These are phyloP conservation scores for Brachionus manjavacas DNA, from an alignment of 1,140 invertebrate genomes.

Conservation along the genomic window DNA sequence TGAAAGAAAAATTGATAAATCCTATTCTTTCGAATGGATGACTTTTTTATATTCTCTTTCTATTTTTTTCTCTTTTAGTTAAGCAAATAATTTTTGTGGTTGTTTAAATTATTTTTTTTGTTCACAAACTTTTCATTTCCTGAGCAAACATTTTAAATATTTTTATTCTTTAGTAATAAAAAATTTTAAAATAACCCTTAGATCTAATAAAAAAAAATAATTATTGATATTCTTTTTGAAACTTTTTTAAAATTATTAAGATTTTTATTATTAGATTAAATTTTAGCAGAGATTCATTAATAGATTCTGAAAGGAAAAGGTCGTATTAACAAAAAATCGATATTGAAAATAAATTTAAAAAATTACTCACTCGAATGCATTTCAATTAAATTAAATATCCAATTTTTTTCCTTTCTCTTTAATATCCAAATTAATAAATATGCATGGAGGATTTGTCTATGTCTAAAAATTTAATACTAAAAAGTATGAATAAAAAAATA, in stretches of 20 bases:
- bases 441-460: background rate
- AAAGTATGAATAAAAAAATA: background rate
- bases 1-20: too few relatives aligned
- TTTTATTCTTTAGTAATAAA: too few relatives aligned
- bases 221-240: too few relatives aligned
- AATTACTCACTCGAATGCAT: background rate
- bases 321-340: background rate
- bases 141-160: too few relatives aligned
- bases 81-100: too few relatives aligned
- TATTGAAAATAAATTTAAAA: background rate
- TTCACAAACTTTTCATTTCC: too few relatives aligned
- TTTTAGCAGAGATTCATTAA: background rate
- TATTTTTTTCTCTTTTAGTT: too few relatives aligned
- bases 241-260: background rate
- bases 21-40: too few relatives aligned
- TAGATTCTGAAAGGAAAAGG: background rate
- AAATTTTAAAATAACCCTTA: too few relatives aligned
- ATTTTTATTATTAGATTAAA: background rate
- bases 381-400: background rate
- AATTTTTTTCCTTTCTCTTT: background rate
- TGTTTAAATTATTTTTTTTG: too few relatives aligned
- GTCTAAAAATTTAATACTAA: background rate
- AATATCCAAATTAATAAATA: background rate
- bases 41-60: too few relatives aligned
- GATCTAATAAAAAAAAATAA: too few relatives aligned